These are phyloP conservation scores for Origma solitaria DNA, from an alignment of 2,113 vertebrate genomes.

Conservation along the genomic window DNA sequence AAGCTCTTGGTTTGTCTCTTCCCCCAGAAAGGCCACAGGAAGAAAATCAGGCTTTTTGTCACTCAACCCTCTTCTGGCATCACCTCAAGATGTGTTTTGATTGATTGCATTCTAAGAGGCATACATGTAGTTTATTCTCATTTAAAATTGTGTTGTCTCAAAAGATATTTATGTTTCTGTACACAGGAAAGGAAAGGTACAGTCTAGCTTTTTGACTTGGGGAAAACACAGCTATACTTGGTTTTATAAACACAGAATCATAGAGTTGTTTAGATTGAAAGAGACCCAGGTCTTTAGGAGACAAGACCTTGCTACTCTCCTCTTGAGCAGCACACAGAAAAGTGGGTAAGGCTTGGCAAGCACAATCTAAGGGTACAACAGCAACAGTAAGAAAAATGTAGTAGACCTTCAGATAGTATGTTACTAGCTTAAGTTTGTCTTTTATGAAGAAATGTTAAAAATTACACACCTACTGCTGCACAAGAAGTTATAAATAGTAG, in stretches of 20 bases:
- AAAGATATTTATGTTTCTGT: background rate
- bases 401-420: background rate
- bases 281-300: background rate
- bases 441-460: background rate
- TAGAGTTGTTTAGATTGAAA: background rate
- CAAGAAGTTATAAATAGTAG: background rate
- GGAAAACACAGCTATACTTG: background rate
- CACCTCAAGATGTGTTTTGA: background rate
- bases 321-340: background rate
- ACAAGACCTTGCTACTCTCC: background rate
- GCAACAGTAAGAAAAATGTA: background rate
- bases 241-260: background rate
- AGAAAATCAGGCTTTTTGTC: background rate
- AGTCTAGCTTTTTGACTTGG: background rate
- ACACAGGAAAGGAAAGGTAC: background rate
- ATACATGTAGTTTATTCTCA: background rate
- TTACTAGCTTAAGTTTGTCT: background rate
- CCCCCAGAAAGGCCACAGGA: background rate
- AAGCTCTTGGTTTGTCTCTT: background rate
- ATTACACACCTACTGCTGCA: background rate
- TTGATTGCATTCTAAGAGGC: background rate
- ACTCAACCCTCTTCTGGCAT: background rate
- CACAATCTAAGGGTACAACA: background rate
- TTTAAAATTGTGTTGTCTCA: background rate
- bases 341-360: background rate